Evolutionary conservation across 2,888 invertebrate species (phyloP), one percentile per base, ranked within the genome.

Genomic region (Oscheius sp.): DNA sequence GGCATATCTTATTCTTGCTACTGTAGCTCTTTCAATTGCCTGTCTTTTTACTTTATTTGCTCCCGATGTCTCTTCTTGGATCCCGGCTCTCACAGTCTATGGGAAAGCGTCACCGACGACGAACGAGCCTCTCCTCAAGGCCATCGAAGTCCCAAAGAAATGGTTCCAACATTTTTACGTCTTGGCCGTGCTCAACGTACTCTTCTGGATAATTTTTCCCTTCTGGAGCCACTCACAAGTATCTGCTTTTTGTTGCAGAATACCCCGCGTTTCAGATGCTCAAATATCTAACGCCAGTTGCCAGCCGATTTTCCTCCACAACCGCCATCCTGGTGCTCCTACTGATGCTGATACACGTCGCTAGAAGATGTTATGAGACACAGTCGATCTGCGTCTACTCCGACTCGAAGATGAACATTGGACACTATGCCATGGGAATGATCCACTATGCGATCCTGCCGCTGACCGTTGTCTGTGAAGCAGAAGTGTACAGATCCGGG

Each of bases 301-400:
- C 2, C 5, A 48, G 63, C 2, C 47, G 48, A 29, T 81, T 82
- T 32, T n/a, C 77, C 9, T 60, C 76, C 35, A 78, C 75, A 13
- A 77, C 78, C 1, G 76, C 76, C 2, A 33, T 73, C 42, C 37
- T 79, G 7, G 74, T 73, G 35, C 66, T 84, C 7, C 47, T 62
- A 2, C 76, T 95, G 32, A 89, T 81, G 21, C 48, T 77, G 13
- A 33, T 84, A n/a, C 84, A 84, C 70, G 76, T 79, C 21, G 53
- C 63, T 1, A 62, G 79, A 60, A 71, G 78, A 74, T 55, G 35
- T 29, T 68, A 68, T 13, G 68, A 68, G 33, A 68, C 55, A 2
- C 55, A 55, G 84, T 94, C 90, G 88, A 90, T 96, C 33, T 94
- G 93, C 89, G 92, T 96, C 33, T 96, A 94, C 89, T 94, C 94